These are phyloP conservation scores for Platyscapa corneri DNA, from an alignment of 1,140 invertebrate species.

Conservation along the genomic window DNA sequence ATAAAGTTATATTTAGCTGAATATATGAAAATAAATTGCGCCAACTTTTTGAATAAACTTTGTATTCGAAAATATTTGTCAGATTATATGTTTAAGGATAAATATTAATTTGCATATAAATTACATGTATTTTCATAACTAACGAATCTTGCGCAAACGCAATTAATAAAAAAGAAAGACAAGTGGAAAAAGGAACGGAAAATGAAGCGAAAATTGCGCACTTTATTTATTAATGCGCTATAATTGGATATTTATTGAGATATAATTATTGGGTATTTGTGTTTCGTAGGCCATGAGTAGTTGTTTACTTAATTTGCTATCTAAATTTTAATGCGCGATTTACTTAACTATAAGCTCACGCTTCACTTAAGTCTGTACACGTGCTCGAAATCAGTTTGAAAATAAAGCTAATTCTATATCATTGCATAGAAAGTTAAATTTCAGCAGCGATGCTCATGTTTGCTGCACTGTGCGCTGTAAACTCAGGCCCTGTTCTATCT, in stretches of 20 bases:
- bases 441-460: background rate
- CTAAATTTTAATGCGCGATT: background rate
- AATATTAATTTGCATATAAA: background rate
- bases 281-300: background rate
- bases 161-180: background rate
- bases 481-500: background rate
- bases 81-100: background rate
- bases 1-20: constrained; percentile 3
- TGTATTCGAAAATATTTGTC: background rate
- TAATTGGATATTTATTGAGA: too few relatives aligned
- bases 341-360: background rate
- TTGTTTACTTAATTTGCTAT: constrained; percentile 4
- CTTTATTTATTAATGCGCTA: too few relatives aligned
- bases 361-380: constrained; percentile 8
- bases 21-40: background rate
- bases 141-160: background rate
- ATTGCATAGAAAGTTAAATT: constrained; percentile 2
- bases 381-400: constrained; percentile 9
- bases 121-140: background rate
- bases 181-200: too few relatives aligned
- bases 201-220: too few relatives aligned
- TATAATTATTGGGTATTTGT: too few relatives aligned
- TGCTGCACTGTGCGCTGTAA: background rate
- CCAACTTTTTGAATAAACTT: background rate
- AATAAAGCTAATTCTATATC: constrained; percentile 1